These are phyloP conservation scores for Lasiurus borealis DNA, from an alignment of 2,113 vertebrate species.

Conservation along the genomic window DNA sequence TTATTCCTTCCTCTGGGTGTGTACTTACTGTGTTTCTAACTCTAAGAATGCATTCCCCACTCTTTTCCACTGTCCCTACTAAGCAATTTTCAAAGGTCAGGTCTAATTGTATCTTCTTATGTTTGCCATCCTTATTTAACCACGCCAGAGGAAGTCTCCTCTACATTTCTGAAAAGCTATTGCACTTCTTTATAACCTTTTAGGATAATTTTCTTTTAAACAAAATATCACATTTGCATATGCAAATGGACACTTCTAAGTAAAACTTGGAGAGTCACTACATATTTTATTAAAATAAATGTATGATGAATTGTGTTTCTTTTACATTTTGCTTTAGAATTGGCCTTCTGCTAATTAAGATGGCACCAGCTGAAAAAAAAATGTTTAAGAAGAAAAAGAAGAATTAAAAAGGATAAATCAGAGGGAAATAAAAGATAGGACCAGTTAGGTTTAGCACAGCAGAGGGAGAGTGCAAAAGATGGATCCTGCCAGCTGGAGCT, in stretches of 20 bases:
- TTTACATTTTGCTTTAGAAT: background rate
- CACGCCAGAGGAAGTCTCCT: background rate
- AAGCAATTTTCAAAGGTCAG: background rate
- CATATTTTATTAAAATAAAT: background rate
- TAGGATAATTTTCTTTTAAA: conserved; percentile 31
- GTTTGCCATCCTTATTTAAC: background rate
- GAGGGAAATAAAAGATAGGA: background rate
- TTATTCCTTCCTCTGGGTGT: background rate
- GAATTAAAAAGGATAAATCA: background rate
- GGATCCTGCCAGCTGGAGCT: background rate
- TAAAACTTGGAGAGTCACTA: background rate
- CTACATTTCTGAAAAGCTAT: background rate
- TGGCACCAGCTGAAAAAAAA: no score
- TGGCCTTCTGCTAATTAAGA: background rate
- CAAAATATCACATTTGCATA: conserved; percentile 14
- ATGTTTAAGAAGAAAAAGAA: background rate
- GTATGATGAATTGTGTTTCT: background rate
- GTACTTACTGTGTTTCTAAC: background rate
- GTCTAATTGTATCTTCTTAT: background rate
- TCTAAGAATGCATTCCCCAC: background rate
- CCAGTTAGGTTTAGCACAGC: background rate
- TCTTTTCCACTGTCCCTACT: background rate
- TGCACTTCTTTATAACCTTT: background rate
- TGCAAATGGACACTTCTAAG: conserved; percentile 29
- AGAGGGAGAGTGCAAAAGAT: background rate